Evolutionary conservation across 2,888 invertebrate genomes (phyloP).

Genomic region (Sminthurides aquaticus): DNA sequence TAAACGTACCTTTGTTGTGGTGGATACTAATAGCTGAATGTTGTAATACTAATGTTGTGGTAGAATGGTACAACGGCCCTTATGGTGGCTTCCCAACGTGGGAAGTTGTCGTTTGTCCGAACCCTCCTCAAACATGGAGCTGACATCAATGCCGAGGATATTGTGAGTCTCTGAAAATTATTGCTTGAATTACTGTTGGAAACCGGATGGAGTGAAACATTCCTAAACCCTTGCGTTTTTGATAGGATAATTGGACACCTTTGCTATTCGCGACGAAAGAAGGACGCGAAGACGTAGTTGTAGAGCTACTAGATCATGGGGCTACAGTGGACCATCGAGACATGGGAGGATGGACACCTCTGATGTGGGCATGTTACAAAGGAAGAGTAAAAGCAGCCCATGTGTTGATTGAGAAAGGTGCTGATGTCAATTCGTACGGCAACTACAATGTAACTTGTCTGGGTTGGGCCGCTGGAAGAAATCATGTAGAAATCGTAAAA

Average conservation of each 20-base stretch:
- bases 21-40: background rate
- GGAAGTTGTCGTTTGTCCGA: slow-evolving; percentile 72
- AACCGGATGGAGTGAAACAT: background rate
- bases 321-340: slow-evolving; percentile 80
- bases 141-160: slow-evolving; percentile 83
- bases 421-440: slow-evolving; percentile 90
- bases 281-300: slow-evolving; percentile 73
- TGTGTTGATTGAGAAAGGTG: slow-evolving; percentile 71
- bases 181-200: too few species aligned
- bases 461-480: slow-evolving; percentile 91
- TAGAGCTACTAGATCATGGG: slow-evolving; percentile 73
- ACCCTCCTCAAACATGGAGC: slow-evolving; percentile 82
- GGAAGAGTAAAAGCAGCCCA: slow-evolving; percentile 64
- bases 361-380: slow-evolving; percentile 98
- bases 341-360: slow-evolving; percentile 68
- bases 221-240: background rate
- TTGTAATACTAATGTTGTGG: slow-evolving; percentile 36
- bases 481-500: slow-evolving; percentile 75
- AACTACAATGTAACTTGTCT: slow-evolving; percentile 89
- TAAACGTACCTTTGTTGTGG: slow-evolving; percentile 4
- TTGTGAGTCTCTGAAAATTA: slow-evolving; percentile 48
- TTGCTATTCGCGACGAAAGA: slow-evolving; percentile 83
- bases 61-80: slow-evolving; percentile 90
- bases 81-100: slow-evolving; percentile 81
- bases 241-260: slow-evolving; percentile 83